A percentile compares a stretch with the other conserved stretches of the same genome.
Evolutionary conservation across 37 sponge, comb jelly and placozoan genomes (phyloP).

Genomic region (Chondrilla cf. caribensis): DNA sequence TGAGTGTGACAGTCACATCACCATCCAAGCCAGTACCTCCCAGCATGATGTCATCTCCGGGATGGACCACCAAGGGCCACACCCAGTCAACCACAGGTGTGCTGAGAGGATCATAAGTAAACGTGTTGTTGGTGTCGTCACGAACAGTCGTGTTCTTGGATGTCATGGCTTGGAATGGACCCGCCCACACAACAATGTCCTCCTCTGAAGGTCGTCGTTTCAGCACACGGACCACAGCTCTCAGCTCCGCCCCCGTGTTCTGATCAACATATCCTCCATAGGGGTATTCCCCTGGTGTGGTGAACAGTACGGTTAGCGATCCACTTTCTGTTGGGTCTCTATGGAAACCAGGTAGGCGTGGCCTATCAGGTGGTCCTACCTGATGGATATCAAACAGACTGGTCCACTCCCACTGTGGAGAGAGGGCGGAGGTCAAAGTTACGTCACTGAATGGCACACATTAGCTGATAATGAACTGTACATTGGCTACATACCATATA

Average conservation of each 20-base stretch:
- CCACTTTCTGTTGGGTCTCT: not conserved
- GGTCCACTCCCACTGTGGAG: conserved; percentile 1
- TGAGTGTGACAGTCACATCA: not conserved
- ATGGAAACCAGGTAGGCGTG: not conserved
- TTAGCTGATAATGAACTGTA: too few relatives aligned
- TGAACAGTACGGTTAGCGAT: not conserved
- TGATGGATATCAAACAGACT: not conserved
- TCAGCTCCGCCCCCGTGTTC: not conserved
- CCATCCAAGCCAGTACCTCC: not conserved
- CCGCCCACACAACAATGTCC: too few relatives aligned
- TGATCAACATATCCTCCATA: not conserved
- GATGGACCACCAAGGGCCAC: too few relatives aligned
- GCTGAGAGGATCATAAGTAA: too few relatives aligned
- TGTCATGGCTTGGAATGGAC: too few relatives aligned
- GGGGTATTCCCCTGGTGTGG: not conserved
- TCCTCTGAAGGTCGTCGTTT: too few relatives aligned
- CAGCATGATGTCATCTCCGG: not conserved
- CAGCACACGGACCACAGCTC: not conserved
- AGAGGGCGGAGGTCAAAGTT: not conserved
- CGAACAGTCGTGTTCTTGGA: too few relatives aligned
- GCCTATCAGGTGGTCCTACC: not conserved
- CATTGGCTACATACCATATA: too few relatives aligned
- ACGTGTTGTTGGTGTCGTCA: too few relatives aligned
- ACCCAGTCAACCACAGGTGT: too few relatives aligned
- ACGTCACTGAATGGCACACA: not conserved